Evolutionary conservation across 2,888 invertebrate genomes (phyloP), one percentile per base, ranked within the genome.

Genomic region (Heliconius hortense): DNA sequence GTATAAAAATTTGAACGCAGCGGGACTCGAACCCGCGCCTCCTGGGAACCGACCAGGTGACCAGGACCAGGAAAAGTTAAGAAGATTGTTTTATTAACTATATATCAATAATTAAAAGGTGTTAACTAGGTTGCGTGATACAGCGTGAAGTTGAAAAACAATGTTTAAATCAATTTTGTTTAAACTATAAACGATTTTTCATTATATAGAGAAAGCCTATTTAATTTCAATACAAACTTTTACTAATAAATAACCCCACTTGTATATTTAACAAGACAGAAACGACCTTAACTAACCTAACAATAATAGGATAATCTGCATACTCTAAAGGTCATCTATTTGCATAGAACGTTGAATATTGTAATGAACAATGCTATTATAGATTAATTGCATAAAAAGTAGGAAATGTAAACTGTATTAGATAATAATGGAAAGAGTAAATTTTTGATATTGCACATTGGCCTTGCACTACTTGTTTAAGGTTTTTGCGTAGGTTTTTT

Each of bases 191-290:
- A 56, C 53, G 53, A 56, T 56, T 56, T 10, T 8, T 56, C 10
- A 10, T 56, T 10, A 0, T 56, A 56, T 53, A 56, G 2, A 56
- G 53, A 56, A 56, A 56, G 56, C 10, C n/a, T n/a, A 56, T n/a
- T 2, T 56, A 56, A n/a, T 10, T n/a, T 56, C n/a, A 56, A 2
- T n/a, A n/a, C 10, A 56, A 53, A 53, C 43, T 43, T 56, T n/a
- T n/a, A 56, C 56, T 56, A 56, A 56, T 56, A 56, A 56, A 56
- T 56, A 56, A n/a, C 60, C 77, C 77, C 78, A 81, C 78, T 80
- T 74, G 48, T 28, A 31, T 66, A 73, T 68, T 76, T 67, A 72
- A 76, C 73, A 60, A 76, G 63, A 75, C 35, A 66, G 39, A 53
- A 48, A 63, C 56, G 60, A 48, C 70, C 70, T 69, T 70, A 39